Percentiles rank a stretch among this genome's conserved stretches.
These are phyloP conservation scores for Aramus guarauna DNA, from an alignment of 2,113 vertebrate species.

Conservation along the genomic window DNA sequence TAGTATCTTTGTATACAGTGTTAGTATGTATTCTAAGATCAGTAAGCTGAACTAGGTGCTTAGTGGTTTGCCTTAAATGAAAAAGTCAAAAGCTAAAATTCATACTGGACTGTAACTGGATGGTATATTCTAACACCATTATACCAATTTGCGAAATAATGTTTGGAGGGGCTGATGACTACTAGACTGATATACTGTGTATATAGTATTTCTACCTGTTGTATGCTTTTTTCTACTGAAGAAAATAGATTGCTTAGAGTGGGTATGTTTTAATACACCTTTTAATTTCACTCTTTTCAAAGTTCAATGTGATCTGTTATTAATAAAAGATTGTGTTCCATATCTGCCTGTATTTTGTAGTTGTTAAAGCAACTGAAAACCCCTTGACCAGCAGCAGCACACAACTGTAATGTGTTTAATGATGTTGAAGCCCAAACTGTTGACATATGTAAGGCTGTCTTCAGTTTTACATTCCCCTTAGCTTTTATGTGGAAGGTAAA, in stretches of 20 bases:
- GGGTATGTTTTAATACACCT: constrained; percentile 82
- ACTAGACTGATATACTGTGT: constrained; percentile 69
- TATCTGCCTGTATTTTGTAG: background rate
- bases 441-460: background rate
- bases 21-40: background rate
- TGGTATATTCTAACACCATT: background rate
- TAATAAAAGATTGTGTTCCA: constrained; percentile 64
- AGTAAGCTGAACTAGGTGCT: background rate
- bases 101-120: background rate
- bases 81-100: background rate
- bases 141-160: background rate
- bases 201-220: constrained; percentile 61
- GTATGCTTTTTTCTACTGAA: constrained; percentile 61
- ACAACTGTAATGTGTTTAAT: background rate
- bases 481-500: background rate
- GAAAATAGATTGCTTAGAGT: constrained; percentile 60
- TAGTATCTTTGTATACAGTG: background rate
- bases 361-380: background rate
- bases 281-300: constrained; percentile 52
- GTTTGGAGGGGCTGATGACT: background rate
- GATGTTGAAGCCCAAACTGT: background rate
- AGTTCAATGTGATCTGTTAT: constrained; percentile 53
- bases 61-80: background rate
- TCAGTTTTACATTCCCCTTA: background rate
- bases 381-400: background rate